These are phyloP conservation scores for Leucophora obtusa DNA, from an alignment of 2,888 invertebrate genomes.

Conservation along the genomic window DNA sequence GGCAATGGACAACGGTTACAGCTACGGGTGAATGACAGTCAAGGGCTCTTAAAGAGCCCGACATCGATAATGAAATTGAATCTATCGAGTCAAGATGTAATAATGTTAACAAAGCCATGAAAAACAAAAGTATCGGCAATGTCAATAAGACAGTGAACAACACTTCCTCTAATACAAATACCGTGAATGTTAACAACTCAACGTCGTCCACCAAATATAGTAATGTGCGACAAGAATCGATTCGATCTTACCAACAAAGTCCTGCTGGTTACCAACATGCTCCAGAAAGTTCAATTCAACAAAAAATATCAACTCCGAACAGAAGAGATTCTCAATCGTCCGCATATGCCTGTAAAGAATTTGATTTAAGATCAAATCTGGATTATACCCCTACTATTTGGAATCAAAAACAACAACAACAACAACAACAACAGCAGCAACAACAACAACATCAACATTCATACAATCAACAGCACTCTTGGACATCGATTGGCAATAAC, in stretches of 20 bases:
- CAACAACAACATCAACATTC: conserved; percentile 21
- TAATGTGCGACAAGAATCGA: conserved; percentile 34
- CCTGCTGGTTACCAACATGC: not conserved
- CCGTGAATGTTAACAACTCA: conserved; percentile 54
- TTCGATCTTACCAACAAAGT: conserved; percentile 18
- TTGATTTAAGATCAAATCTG: conserved; percentile 64
- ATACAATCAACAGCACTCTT: conserved; percentile 58
- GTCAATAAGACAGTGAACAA: conserved; percentile 64
- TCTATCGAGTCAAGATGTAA: conserved; percentile 59
- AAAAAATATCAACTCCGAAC: conserved; percentile 42
- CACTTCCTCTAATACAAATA: conserved; percentile 63
- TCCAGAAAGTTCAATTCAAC: conserved; percentile 24
- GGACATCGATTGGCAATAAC: conserved; percentile 50
- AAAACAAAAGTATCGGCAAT: conserved; percentile 47
- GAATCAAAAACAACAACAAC: conserved; percentile 66
- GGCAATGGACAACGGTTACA: conserved; percentile 82
- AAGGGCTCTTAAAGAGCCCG: conserved; percentile 79
- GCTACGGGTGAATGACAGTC: conserved; percentile 82
- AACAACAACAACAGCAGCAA: conserved; percentile 6
- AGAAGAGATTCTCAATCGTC: conserved; percentile 63
- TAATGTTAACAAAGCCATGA: conserved; percentile 58
- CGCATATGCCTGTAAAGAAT: conserved; percentile 58
- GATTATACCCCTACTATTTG: conserved; percentile 69
- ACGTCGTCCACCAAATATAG: conserved; percentile 57
- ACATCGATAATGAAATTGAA: conserved; percentile 60